phyloP scores from a whole-genome alignment of 2,888 invertebrate genomes.

The Apotomis turbidana region DNA sequence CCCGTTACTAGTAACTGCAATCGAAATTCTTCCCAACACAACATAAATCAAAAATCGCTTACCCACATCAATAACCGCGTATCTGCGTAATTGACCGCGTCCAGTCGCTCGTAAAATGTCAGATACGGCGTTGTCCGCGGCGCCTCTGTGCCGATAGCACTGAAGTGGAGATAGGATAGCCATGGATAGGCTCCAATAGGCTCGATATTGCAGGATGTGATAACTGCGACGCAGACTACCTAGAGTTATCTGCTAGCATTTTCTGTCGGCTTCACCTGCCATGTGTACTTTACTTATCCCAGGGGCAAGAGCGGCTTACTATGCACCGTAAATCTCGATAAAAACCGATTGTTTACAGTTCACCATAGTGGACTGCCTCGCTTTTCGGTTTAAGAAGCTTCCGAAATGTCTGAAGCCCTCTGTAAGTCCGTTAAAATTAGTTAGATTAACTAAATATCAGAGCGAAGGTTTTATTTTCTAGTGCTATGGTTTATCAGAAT shows the following conservation, averaged over 20 bases:
- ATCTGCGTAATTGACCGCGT: constrained; percentile 58
- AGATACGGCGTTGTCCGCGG: constrained; percentile 60
- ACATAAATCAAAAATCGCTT: constrained; percentile 26
- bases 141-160: constrained; percentile 54
- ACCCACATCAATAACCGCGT: constrained; percentile 41
- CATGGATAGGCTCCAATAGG: constrained; percentile 20
- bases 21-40: neutral
- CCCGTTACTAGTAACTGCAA: neutral
- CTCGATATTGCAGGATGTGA: neutral
- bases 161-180: constrained; percentile 40
- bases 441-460: too few relatives aligned
- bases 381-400: too few relatives aligned
- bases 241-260: neutral
- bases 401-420: too few relatives aligned
- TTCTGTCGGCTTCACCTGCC: neutral
- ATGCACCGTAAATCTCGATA: too few relatives aligned
- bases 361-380: too few relatives aligned
- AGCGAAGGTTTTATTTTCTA: too few relatives aligned
- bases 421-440: too few relatives aligned
- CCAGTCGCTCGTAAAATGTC: constrained; percentile 62
- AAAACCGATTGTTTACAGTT: too few relatives aligned
- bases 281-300: neutral
- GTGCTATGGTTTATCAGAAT: too few relatives aligned
- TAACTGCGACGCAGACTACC: neutral
- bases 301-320: neutral